Percentiles rank a stretch among this genome's conserved stretches.
These are phyloP conservation scores for Drosophila kohkoa DNA, from an alignment of 1,140 invertebrate genomes.

Conservation along the genomic window DNA sequence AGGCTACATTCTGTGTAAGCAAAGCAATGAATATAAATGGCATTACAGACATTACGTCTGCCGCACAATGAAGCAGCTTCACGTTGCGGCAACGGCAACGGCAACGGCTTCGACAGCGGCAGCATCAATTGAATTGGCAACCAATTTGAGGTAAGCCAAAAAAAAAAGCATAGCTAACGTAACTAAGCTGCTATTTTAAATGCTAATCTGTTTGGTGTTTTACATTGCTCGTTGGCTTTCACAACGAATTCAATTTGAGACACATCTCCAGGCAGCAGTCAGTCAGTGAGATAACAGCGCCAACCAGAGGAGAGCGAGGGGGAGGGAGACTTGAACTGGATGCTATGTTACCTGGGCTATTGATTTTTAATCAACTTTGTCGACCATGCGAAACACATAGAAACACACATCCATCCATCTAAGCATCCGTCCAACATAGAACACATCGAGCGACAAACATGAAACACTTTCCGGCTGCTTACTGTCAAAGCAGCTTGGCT, in stretches of 20 bases:
- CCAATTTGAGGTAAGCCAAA: constrained; percentile 39
- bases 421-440: background rate
- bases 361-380: constrained; percentile 79
- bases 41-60: constrained; percentile 30
- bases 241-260: constrained; percentile 52
- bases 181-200: constrained; percentile 66
- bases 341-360: constrained; percentile 50
- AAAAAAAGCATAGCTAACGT: constrained; percentile 6
- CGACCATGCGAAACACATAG: constrained; percentile 28
- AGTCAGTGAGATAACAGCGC: background rate
- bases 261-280: constrained; percentile 16
- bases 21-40: constrained; percentile 55
- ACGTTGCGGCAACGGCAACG: too few relatives aligned
- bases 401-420: too few relatives aligned
- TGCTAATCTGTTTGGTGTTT: constrained; percentile 66
- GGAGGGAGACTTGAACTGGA: background rate
- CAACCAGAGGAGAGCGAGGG: background rate
- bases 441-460: constrained; percentile 62
- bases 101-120: too few relatives aligned
- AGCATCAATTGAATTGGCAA: constrained; percentile 14
- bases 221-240: constrained; percentile 40
- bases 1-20: constrained; percentile 40
- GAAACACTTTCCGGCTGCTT: constrained; percentile 79
- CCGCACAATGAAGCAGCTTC: too few relatives aligned
- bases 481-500: constrained; percentile 39